phyloP scores from a whole-genome alignment of 2,797 vertebrate genomes.

The Champsocephalus esox region DNA sequence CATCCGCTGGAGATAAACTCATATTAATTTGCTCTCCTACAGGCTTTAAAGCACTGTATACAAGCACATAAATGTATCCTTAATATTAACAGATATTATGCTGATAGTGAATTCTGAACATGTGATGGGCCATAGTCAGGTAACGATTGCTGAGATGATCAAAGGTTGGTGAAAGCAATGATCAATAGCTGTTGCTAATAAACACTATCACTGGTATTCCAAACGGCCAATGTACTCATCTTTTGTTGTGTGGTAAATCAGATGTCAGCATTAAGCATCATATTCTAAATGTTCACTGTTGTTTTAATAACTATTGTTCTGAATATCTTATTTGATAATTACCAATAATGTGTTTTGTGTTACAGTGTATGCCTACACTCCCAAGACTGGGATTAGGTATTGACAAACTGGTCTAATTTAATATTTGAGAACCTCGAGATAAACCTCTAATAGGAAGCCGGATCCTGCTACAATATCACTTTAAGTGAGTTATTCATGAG shows the following conservation, averaged over 20 bases:
- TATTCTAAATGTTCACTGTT: background rate
- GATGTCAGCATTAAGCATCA: background rate
- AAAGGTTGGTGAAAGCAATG: background rate
- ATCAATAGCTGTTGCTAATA: background rate
- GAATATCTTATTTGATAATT: background rate
- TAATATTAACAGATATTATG: background rate
- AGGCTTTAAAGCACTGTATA: background rate
- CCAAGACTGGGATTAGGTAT: background rate
- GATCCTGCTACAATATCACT: too few relatives aligned
- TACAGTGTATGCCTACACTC: background rate
- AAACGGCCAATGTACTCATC: background rate
- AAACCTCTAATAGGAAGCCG: too few relatives aligned
- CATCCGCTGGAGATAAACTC: constrained; percentile 80
- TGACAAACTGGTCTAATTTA: background rate
- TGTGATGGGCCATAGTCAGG: background rate
- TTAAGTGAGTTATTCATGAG: background rate
- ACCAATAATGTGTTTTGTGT: background rate
- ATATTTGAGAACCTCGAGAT: constrained; percentile 29
- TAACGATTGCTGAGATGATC: background rate
- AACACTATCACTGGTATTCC: constrained; percentile 3
- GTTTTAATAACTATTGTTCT: background rate
- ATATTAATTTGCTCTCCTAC: background rate
- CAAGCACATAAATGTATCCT: background rate
- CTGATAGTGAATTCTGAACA: background rate
- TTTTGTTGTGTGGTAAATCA: background rate